phyloP scores from a whole-genome alignment of 2,888 invertebrate species.

The Creontiades dilutus region DNA sequence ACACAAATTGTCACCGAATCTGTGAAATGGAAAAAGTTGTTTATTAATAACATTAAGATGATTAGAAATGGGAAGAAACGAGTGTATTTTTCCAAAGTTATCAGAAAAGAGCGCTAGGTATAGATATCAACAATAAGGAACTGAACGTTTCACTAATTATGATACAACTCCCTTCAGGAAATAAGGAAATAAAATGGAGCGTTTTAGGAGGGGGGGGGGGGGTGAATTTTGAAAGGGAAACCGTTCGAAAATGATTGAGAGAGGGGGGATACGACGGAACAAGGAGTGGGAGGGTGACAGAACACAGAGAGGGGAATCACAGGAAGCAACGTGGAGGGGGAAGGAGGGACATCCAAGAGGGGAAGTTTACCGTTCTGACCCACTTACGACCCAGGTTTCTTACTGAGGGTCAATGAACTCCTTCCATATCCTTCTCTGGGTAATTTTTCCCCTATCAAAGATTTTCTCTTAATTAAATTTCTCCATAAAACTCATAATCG shows the following conservation, averaged over 20 bases:
- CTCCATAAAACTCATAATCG: background rate
- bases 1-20: too few species aligned
- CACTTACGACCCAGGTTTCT: background rate
- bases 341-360: background rate
- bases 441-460: too few species aligned
- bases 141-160: too few species aligned
- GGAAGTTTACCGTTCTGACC: conserved; percentile 58
- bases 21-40: too few species aligned
- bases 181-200: too few species aligned
- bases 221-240: background rate
- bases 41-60: too few species aligned
- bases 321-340: background rate
- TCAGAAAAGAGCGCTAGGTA: too few species aligned
- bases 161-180: too few species aligned
- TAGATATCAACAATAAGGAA: too few species aligned
- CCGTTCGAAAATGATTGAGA: background rate
- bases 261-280: background rate
- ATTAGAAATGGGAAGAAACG: too few species aligned
- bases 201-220: background rate
- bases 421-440: background rate
- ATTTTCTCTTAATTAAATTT: conserved; percentile 10
- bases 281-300: background rate
- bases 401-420: background rate
- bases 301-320: too few species aligned
- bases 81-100: too few species aligned